Base-by-base conservation (phyloP, 2,797 vertebrate species). In the Falco cherrug region DNA sequence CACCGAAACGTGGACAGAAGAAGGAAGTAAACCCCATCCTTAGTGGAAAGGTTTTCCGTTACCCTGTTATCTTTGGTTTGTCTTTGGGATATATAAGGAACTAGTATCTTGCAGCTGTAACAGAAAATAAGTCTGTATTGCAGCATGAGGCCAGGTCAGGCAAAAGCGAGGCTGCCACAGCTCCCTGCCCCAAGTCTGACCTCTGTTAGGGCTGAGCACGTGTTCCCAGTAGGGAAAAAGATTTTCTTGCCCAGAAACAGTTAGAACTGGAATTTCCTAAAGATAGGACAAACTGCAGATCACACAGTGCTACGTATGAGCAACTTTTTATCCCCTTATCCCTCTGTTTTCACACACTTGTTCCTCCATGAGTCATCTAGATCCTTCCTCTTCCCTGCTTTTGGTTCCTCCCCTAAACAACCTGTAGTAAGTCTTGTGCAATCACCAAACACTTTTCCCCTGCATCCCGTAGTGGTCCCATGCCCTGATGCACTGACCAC, bases 401-500 rank as follows among this genome's bases (percentile, higher is more conserved):
- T 80, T 75, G 56, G 37, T 59, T 80, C 50, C n/a, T 59, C 19
- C 57, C 19, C n/a, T 64, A 17, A 63, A 45, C 45, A 9, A 19
- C 45, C 45, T 18, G 18, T 45, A 45, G 45, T 45, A 18, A 45
- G 45, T 45, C 24, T 61, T 51, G 35, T 26, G 29, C 29, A 43
- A 5, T n/a, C 39, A 24, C 63, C 21, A 13, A 75, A 20, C 1
- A 2, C 11, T 43, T 20, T 22, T 16, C 16, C 48, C 14, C 10
- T 51, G 31, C 35, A 43, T 60, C 64, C n/a, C 18, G 0, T 17
- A 10, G 11, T 6, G 31, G 16, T n/a, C 41, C 31, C 0, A 1
- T 35, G 15, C 35, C 24, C 39, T 39, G 60, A 11, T 14, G 20
- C 4, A 2, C 45, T 21, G 33, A 19, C 39, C 61, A 16, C 13